These are phyloP conservation scores for Oscheius myriophilus DNA, from an alignment of 2,888 invertebrate species.

Conservation along the genomic window DNA sequence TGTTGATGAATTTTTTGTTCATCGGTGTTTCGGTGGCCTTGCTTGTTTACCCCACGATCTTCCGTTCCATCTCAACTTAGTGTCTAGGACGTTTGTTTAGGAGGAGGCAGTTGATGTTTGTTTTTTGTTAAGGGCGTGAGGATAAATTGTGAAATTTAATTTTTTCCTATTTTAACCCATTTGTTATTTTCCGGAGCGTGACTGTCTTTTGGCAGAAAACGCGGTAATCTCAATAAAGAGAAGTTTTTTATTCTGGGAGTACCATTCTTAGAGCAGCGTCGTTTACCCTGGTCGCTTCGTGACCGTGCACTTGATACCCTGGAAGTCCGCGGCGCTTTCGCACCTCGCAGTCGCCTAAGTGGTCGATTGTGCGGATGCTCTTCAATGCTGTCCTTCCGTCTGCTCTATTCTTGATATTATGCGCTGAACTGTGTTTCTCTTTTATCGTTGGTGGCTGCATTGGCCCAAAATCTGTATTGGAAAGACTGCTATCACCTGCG, in stretches of 20 bases:
- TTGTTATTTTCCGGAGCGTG: too few relatives aligned
- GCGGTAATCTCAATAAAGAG: too few relatives aligned
- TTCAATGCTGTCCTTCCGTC: background rate
- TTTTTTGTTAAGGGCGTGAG: too few relatives aligned
- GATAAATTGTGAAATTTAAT: too few relatives aligned
- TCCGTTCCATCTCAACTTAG: too few relatives aligned
- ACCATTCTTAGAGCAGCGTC: too few relatives aligned
- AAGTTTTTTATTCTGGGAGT: too few relatives aligned
- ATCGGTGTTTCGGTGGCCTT: slow-evolving; percentile 22
- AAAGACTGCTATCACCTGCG: slow-evolving; percentile 42
- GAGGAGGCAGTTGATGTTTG: too few relatives aligned
- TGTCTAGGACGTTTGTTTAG: too few relatives aligned
- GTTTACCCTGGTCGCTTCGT: slow-evolving; percentile 7
- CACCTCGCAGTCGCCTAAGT: background rate
- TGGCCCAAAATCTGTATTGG: slow-evolving; percentile 52
- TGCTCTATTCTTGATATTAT: slow-evolving; percentile 2
- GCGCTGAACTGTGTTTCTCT: background rate
- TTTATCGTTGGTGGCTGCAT: slow-evolving; percentile 58
- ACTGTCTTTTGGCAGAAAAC: too few relatives aligned
- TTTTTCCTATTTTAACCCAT: too few relatives aligned
- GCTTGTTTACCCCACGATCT: background rate
- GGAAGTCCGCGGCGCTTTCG: slow-evolving; percentile 1
- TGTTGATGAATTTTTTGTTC: slow-evolving; percentile 7
- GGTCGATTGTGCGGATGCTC: too few relatives aligned
- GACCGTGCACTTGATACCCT: slow-evolving; percentile 28